phyloP scores from a whole-genome alignment of 2,888 invertebrate species.

The Tromatobia lineatoria region DNA sequence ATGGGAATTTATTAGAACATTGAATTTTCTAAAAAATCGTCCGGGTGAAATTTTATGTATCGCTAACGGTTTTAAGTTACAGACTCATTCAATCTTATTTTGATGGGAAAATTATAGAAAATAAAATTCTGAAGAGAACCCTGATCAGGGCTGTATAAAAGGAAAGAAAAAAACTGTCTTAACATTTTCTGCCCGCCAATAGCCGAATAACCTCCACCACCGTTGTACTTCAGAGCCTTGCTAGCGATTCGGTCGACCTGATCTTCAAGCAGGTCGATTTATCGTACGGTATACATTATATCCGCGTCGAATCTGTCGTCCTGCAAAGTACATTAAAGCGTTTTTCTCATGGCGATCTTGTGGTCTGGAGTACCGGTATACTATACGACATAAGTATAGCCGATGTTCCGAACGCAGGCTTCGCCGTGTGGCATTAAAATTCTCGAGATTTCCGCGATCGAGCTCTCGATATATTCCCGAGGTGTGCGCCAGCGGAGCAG shows the following conservation, averaged over 20 bases:
- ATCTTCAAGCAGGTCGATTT: constrained; percentile 52
- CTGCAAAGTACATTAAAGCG: constrained; percentile 47
- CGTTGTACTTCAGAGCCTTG: neutral
- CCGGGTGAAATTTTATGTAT: too few relatives aligned
- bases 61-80: too few relatives aligned
- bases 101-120: too few relatives aligned
- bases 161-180: too few relatives aligned
- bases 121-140: too few relatives aligned
- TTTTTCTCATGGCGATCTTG: constrained; percentile 46
- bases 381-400: constrained; percentile 18
- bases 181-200: too few relatives aligned
- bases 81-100: too few relatives aligned
- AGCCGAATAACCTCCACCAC: too few relatives aligned
- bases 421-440: constrained; percentile 66
- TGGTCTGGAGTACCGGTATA: constrained; percentile 25
- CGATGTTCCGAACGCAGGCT: constrained; percentile 19
- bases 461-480: constrained; percentile 51
- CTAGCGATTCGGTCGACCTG: constrained; percentile 63
- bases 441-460: constrained; percentile 66
- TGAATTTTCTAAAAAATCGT: too few relatives aligned
- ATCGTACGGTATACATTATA: constrained; percentile 54
- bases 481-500: constrained; percentile 7
- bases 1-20: too few relatives aligned
- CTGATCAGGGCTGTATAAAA: too few relatives aligned
- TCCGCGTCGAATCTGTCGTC: constrained; percentile 70